Evolutionary conservation across 2,888 invertebrate species (phyloP), one percentile per base, ranked within the genome.

Genomic region (Synanthedon vespiformis): DNA sequence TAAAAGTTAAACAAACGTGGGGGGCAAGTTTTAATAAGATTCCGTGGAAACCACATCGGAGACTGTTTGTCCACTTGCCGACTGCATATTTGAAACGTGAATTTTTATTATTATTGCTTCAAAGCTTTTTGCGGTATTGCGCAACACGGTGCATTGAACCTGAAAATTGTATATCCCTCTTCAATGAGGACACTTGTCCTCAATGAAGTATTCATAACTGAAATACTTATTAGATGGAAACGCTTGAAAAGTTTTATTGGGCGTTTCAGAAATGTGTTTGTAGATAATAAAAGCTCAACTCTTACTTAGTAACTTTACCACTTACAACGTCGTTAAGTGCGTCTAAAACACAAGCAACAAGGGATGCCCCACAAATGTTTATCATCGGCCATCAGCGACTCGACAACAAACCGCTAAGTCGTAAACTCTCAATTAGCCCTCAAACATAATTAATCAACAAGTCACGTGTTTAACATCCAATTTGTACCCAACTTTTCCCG

Each of bases 11-110:
- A 62, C 63, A 61, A 67, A 61, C 59, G 55, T 54, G 55, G 53
- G 57, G 58, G 56, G 59, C 59, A 69, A 69, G 63, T 70, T 71
- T 70, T 69, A 69, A 71, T 68, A 67, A 67, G 67, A 69, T 69
- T 63, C 61, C 56, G 60, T 55, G 57, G 61, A 57, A 60, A 53
- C 52, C 55, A 55, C 58, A 47, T 52, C 51, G 54, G 53, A 53
- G 56, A 52, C 57, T 58, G 56, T 55, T 54, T 55, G 53, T 40
- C 40, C 5, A 34, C 27, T 47, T 41, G 11, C 13, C n/a, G 34
- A 44, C 6, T 44, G 44, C 44, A 44, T 44, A 44, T 44, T 44
- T 44, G 44, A 44, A 14, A 44, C 14, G 44, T 44, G 44, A 44
- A 44, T 13, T 44, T 44, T 44, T 44, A 12, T 44, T 10, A 44